Base-by-base conservation (phyloP, 1,140 invertebrate genomes). In the Propsilocerus akamusi region DNA sequence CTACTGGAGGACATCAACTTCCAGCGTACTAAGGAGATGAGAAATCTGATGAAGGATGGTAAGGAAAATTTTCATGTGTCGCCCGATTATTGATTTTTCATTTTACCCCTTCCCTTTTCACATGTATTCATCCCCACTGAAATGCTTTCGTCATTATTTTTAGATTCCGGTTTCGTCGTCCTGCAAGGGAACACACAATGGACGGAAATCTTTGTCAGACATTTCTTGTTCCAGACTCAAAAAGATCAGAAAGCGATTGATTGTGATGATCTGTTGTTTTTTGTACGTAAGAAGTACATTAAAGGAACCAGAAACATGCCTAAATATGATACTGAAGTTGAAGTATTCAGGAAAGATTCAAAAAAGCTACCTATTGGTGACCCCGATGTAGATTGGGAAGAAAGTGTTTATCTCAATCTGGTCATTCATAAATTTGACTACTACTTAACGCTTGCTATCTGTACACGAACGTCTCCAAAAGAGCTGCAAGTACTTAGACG, bases 351-450 rank as follows among this genome's bases (percentile, higher is more conserved):
- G 49, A 89, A 94, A 68, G 91, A 97, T 68, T 96, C 92, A 58
- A 86, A 90, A 64, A 96, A 96, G 65, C 69, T 97, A 57, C 95
- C 95, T 25, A 86, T 91, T 56, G 88, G 89, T 49, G 93, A 97
- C 72, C 84, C 84, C 22, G 86, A 91, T 60, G 86, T 97, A 57
- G 93, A 97, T 71, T 98, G 95, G 95, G 92, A 98, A 70, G 95
- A 99, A 74, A 98, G 95, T 46, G 92, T 99, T 52, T 99, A 97
- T 72, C 74, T 99, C 46, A 99, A 99, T 72, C 74, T 99, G 56
- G 92, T 99, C 54, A 83, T 99, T 60, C 95, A 99, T 72, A 92
- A 97, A 71, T 92, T 99, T 71, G 90, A 97, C 65, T 99, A 97
- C 67, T 94, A 84, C 41, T 73, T 99, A 37, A 98, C 95, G 10